Conservation (phyloP, 2,113 vertebrate genomes). For the Papio anubis region DNA sequence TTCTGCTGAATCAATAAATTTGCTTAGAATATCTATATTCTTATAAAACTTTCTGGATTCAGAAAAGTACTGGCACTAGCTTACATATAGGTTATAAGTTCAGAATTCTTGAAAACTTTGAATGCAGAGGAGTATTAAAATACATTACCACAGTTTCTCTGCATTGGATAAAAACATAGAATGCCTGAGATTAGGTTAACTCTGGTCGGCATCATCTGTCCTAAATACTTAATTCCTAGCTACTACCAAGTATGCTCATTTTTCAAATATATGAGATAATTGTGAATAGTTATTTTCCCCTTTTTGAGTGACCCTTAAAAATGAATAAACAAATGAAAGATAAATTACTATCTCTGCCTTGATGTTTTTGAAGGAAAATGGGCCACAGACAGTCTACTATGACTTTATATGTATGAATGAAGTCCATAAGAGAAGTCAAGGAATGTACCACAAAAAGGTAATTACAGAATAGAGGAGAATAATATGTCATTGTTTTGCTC, state of each 20-base stretch:
- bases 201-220: not conserved
- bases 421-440: not conserved
- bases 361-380: not conserved
- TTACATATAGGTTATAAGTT: not conserved
- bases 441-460: not conserved
- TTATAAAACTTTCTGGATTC: not conserved
- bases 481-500: rapidly evolving
- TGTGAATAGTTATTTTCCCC: not conserved
- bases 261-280: not conserved
- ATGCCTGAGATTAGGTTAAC: not conserved
- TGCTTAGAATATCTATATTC: not conserved
- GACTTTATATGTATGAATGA: not conserved
- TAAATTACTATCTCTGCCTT: not conserved
- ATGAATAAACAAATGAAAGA: not conserved
- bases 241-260: not conserved
- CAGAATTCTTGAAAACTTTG: not conserved
- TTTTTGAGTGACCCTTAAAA: not conserved
- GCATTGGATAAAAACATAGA: not conserved
- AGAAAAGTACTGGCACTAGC: not conserved
- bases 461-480: not conserved
- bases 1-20: not conserved
- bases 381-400: not conserved
- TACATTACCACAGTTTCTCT: not conserved
- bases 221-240: not conserved
- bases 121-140: not conserved